Base-by-base conservation (phyloP, 2,797 vertebrate species). In the Vireo griseus region DNA sequence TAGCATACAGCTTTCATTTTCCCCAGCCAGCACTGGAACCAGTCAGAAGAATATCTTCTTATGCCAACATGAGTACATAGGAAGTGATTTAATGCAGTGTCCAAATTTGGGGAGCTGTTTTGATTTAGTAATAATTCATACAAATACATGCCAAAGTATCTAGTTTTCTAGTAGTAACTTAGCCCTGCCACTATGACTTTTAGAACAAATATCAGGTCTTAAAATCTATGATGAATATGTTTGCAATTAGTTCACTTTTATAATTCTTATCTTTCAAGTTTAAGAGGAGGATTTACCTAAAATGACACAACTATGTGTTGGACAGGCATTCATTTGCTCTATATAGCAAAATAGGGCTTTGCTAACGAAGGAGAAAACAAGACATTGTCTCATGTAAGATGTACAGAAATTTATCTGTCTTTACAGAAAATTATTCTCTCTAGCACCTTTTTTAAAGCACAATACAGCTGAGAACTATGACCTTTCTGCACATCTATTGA, bases 111-210 rank as follows among this genome's bases (percentile, higher is more conserved):
- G 11, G 80, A 93, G 40, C 48, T 88, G 73, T 66, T 93, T 84
- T 72, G 59, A 66, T 84, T 94, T 87, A 89, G 63, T 94, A 79
- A 92, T 63, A 63, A 88, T 58, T 94, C 29, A 75, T 66, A 75
- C 10, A 86, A 73, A 86, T 48, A 39, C 21, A 45, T 58, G 33
- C 45, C 55, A 76, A 84, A 89, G 24, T 71, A 76, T 45, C 44
- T 59, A 82, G 61, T 69, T 94, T 85, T 92, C 73, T 76, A 86
- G 66, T 52, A 84, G 74, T 33, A 90, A 75, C 47, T 83, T 24
- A 81, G 47, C 29, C 40, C 21, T 86, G 69, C 47, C 25, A 86
- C 18, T 62, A n/a, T 1, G 6, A 47, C 24, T 59, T 92, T 22
- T 15, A 73, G 48, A 89, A 51, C 14, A 94, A 90, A 83, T 37